These are phyloP conservation scores for Lithobates pipiens DNA, from an alignment of 2,797 vertebrate species.

Conservation along the genomic window DNA sequence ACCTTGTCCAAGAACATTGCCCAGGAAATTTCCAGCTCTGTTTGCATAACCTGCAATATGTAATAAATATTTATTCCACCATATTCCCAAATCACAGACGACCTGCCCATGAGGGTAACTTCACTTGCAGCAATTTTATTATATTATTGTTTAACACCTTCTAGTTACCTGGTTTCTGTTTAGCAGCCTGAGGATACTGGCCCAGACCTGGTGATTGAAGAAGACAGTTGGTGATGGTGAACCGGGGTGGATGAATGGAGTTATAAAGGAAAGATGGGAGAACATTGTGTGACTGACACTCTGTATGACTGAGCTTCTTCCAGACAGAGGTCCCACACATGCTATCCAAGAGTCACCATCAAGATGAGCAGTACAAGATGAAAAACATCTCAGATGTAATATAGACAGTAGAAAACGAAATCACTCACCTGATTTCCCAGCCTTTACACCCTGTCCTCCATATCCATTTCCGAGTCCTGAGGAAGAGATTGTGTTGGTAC, in stretches of 20 bases:
- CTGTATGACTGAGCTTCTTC: too few species aligned
- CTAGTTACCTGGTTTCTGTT: constrained; percentile 34
- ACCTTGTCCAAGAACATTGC: constrained; percentile 3
- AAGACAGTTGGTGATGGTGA: background rate
- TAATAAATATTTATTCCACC: too few species aligned
- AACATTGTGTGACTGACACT: too few species aligned
- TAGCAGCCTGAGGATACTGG: constrained; percentile 4
- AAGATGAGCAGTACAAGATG: too few species aligned
- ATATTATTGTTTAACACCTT: background rate
- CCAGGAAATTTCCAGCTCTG: constrained; percentile 5
- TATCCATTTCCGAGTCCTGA: constrained; percentile 32
- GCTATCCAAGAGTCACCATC: too few species aligned
- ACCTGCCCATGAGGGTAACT: too few species aligned
- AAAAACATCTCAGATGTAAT: too few species aligned
- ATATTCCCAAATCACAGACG: too few species aligned
- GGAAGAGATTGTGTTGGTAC: background rate
- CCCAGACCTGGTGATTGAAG: background rate
- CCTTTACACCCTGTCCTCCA: constrained; percentile 8
- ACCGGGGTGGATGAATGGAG: background rate
- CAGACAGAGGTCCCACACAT: background rate
- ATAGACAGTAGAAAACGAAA: too few species aligned
- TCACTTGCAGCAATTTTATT: background rate
- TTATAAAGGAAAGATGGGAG: too few species aligned
- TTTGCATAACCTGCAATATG: constrained; percentile 28
- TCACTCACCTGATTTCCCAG: constrained; percentile 26